Evolutionary conservation across 2,888 invertebrate species (phyloP), one percentile per base, ranked within the genome.

Genomic region (Tortricodes alternella): DNA sequence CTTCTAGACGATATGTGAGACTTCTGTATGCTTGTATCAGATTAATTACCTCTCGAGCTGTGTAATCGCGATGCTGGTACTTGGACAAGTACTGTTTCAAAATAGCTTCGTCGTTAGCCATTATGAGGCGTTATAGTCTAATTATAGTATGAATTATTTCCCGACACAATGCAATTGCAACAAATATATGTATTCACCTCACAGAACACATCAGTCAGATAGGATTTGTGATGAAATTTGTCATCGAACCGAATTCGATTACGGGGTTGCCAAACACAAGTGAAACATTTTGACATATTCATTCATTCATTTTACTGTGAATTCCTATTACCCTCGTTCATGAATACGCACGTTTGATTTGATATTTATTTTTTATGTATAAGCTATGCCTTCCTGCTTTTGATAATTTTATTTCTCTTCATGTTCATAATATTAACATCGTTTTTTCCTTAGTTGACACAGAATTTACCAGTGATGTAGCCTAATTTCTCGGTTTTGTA

Each of bases 1-100:
- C 88, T 71, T 91, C 91, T 48, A 87, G 70, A 61, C 89, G 88
- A 72, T 82, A 89, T 58, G 78, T 78, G 62, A 91, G 72, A 75
- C 90, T 85, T 68, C 85, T 84, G 67, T 89, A 89, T 37, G 78
- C 71, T 76, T 89, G 86, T 61, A 88, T 83, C 60, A 91, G 70
- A 77, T 80, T 83, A 51, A 86, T 73, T 62, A 91, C 86, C 66
- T 91, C 91, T 48, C 89, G 81, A 67, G 80, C 74, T 38, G 89
- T 84, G 64, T 80, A 84, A 62, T 91, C 91, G 9, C 85, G 80
- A 69, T 88, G 80, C 74, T 88, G 89, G 68, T 91, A 91, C 65
- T 89, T 89, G 1, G 80, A 71, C 46, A 91, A 63, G 72, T 80
- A 88, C 62, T 85, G 83, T 65, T 83, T 91, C 49, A 91, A 62